These are phyloP conservation scores for Sebastes itinus DNA, from an alignment of 2,797 vertebrate species.

Conservation along the genomic window DNA sequence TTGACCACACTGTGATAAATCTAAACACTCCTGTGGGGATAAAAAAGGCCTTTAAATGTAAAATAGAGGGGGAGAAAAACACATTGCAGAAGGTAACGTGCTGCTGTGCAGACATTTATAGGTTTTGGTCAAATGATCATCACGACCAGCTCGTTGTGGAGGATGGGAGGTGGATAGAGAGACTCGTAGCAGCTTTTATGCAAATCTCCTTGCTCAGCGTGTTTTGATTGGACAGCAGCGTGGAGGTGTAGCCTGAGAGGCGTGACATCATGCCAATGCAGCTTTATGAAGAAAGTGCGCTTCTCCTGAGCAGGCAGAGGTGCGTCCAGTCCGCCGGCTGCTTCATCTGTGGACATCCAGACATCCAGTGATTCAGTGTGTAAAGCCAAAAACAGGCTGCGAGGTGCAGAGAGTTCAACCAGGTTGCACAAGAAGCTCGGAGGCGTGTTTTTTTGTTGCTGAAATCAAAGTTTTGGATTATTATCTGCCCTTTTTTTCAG, in stretches of 20 bases:
- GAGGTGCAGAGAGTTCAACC: constrained; percentile 28
- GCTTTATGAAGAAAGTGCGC: constrained; percentile 82
- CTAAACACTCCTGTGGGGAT: neutral
- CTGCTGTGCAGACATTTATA: constrained; percentile 28
- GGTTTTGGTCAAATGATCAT: constrained; percentile 63
- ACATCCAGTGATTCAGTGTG: neutral
- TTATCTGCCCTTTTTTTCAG: neutral
- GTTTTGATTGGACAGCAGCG: constrained; percentile 72
- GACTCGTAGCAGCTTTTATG: constrained; percentile 67
- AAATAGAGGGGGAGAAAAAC: neutral
- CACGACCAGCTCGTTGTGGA: constrained; percentile 34
- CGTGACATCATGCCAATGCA: constrained; percentile 72
- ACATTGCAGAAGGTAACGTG: neutral
- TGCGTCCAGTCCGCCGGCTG: constrained; percentile 50
- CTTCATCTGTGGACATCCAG: neutral
- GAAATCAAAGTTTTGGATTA: constrained; percentile 15
- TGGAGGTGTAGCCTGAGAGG: constrained; percentile 78
- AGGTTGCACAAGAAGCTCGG: neutral
- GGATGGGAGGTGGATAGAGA: constrained; percentile 7
- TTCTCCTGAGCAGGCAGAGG: constrained; percentile 65
- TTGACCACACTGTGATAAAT: neutral
- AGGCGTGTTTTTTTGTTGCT: neutral
- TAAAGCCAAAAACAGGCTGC: constrained; percentile 18
- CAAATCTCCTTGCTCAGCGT: constrained; percentile 56
- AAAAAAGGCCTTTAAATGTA: neutral